These are phyloP conservation scores for Hermaeophaga mercurialis DNA, from an alignment of 2,888 invertebrate genomes.

Conservation along the genomic window DNA sequence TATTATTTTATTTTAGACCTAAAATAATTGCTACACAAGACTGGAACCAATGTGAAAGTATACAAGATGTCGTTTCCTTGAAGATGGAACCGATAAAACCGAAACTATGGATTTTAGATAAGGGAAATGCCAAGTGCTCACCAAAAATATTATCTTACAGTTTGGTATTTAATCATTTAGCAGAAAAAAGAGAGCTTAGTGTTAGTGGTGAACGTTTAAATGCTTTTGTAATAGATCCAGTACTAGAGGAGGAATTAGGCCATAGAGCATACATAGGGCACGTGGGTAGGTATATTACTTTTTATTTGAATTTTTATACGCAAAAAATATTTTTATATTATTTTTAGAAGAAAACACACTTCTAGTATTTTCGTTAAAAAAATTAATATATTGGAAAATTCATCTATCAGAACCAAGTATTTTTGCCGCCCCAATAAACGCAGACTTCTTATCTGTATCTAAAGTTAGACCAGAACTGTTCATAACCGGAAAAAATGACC, in stretches of 20 bases:
- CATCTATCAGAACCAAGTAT: slow-evolving; percentile 39
- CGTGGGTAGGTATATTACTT: slow-evolving; percentile 41
- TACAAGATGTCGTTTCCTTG: slow-evolving; percentile 55
- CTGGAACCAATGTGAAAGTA: slow-evolving; percentile 48
- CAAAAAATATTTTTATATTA: too few species aligned
- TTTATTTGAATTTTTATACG: too few species aligned
- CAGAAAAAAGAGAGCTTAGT: slow-evolving; percentile 40
- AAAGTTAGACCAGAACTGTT: slow-evolving; percentile 49
- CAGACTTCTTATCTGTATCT: slow-evolving; percentile 52
- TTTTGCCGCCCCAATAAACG: slow-evolving; percentile 39
- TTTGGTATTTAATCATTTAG: slow-evolving; percentile 48
- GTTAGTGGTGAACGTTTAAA: slow-evolving; percentile 46
- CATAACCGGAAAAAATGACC: slow-evolving; percentile 47
- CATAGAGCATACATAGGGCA: slow-evolving; percentile 55
- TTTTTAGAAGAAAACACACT: slow-evolving; percentile 41
- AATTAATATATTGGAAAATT: slow-evolving; percentile 51
- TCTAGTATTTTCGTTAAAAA: slow-evolving; percentile 46
- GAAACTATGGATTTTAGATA: slow-evolving; percentile 59
- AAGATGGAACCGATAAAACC: slow-evolving; percentile 53
- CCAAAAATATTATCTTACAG: slow-evolving; percentile 57
- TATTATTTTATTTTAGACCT: slow-evolving; percentile 24
- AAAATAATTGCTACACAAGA: slow-evolving; percentile 37
- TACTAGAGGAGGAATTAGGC: slow-evolving; percentile 37
- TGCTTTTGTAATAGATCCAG: slow-evolving; percentile 50
- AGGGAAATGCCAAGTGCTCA: slow-evolving; percentile 51